These are phyloP conservation scores for Drosophila mauritiana DNA, from an alignment of 1,140 invertebrate species.

Conservation along the genomic window DNA sequence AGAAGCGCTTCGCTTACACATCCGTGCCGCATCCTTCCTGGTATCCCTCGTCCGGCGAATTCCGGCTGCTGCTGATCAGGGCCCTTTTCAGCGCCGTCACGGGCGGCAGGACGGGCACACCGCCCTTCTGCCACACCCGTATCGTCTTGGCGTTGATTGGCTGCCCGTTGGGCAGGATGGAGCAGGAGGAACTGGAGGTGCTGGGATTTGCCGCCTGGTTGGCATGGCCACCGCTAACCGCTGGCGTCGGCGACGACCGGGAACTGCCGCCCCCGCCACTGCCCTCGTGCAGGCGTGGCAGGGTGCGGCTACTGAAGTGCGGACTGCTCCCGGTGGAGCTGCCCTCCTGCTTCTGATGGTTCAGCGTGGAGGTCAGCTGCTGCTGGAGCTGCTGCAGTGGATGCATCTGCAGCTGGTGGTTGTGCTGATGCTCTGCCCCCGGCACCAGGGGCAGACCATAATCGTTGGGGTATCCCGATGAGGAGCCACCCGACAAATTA, in stretches of 20 bases:
- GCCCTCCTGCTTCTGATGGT: constrained; percentile 43
- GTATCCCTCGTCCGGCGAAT: constrained; percentile 95
- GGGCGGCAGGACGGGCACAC: constrained; percentile 91
- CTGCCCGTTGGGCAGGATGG: constrained; percentile 78
- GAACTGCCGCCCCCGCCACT: constrained; percentile 61
- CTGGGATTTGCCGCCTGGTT: constrained; percentile 12
- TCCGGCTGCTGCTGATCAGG: constrained; percentile 90
- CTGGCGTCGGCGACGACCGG: constrained; percentile 51
- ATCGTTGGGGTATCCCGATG: constrained; percentile 89
- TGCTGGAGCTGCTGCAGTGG: constrained; percentile 77
- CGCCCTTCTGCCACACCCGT: constrained; percentile 93
- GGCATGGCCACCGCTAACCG: not conserved
- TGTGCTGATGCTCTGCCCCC: constrained; percentile 81
- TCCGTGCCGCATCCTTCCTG: constrained; percentile 96
- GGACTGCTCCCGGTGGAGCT: constrained; percentile 63
- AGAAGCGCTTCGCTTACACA: constrained; percentile 87
- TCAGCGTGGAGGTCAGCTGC: constrained; percentile 65
- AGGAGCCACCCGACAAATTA: constrained; percentile 58
- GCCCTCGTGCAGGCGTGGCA: constrained; percentile 73
- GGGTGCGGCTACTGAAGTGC: constrained; percentile 71
- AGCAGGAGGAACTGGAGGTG: constrained; percentile 67
- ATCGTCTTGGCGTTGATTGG: constrained; percentile 90
- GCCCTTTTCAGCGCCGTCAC: constrained; percentile 91
- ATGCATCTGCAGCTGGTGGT: constrained; percentile 81
- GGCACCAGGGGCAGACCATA: constrained; percentile 90